Evolutionary conservation across 1,140 invertebrate species (phyloP).

Genomic region (Ptiloglossa arizonensis): DNA sequence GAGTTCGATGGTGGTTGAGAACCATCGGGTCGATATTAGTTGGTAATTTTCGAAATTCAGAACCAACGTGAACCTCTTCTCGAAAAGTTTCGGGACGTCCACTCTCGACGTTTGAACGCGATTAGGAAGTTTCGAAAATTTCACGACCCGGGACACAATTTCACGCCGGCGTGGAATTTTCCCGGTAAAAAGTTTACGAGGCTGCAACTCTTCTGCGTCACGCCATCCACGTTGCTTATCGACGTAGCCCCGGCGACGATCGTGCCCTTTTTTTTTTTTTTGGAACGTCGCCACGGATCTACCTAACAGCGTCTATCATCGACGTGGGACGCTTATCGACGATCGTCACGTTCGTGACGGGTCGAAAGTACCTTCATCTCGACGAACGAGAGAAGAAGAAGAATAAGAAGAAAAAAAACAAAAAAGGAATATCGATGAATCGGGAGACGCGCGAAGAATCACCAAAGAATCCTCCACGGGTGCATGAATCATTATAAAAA

Average conservation of each 20-base stretch:
- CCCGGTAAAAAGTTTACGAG: not conserved
- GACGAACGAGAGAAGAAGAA: not conserved
- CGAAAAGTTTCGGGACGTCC: no score
- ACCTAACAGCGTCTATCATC: not conserved
- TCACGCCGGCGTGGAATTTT: not conserved
- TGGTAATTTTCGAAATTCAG: no score
- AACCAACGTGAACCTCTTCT: no score
- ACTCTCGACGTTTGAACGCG: not conserved
- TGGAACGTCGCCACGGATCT: not conserved
- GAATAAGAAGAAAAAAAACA: no score
- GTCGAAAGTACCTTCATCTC: not conserved
- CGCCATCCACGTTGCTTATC: not conserved
- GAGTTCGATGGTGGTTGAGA: no score
- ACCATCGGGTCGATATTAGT: no score
- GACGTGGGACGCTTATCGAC: not conserved
- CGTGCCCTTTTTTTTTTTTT: no score
- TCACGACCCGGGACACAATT: not conserved
- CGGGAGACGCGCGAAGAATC: not conserved
- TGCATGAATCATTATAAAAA: not conserved
- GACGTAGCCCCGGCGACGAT: no score
- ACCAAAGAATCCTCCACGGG: not conserved
- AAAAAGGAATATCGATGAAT: slow-evolving; percentile 5
- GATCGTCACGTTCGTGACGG: not conserved
- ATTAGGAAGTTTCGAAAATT: not conserved
- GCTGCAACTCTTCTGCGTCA: not conserved